phyloP scores from a whole-genome alignment of 2,113 vertebrate genomes.

The Phaethornis superciliosus region DNA sequence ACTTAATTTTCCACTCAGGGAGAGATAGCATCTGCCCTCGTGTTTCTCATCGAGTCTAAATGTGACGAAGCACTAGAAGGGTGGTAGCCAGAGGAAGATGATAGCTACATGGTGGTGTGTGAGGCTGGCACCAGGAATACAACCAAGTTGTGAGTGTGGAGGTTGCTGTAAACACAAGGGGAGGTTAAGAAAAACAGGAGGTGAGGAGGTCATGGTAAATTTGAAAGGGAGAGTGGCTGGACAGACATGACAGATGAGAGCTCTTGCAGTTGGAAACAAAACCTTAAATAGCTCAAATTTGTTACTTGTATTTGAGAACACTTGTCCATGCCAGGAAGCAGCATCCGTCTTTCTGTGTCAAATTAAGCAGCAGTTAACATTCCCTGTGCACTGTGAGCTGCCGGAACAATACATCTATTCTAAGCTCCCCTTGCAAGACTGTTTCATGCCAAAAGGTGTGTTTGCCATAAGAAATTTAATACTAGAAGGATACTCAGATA shows the following conservation, averaged over 20 bases:
- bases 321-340: neutral
- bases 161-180: neutral
- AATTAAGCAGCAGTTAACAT: slow-evolving; percentile 9
- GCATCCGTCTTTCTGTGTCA: neutral
- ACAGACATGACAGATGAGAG: neutral
- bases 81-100: neutral
- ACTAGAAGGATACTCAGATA: neutral
- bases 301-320: neutral
- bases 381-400: neutral
- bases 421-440: neutral
- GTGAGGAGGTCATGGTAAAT: neutral
- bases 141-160: neutral
- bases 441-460: slow-evolving; percentile 20
- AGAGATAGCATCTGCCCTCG: neutral
- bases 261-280: neutral
- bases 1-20: neutral
- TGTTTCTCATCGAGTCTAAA: neutral
- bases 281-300: slow-evolving; percentile 6
- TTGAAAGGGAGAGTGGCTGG: slow-evolving; percentile 12
- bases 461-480: neutral
- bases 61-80: neutral
- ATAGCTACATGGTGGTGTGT: neutral
- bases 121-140: neutral
- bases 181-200: neutral
- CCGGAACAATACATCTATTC: neutral